Percentiles rank a stretch among this genome's conserved stretches.
phyloP scores from a whole-genome alignment of 2,797 vertebrate genomes.

The Balearica regulorum region DNA sequence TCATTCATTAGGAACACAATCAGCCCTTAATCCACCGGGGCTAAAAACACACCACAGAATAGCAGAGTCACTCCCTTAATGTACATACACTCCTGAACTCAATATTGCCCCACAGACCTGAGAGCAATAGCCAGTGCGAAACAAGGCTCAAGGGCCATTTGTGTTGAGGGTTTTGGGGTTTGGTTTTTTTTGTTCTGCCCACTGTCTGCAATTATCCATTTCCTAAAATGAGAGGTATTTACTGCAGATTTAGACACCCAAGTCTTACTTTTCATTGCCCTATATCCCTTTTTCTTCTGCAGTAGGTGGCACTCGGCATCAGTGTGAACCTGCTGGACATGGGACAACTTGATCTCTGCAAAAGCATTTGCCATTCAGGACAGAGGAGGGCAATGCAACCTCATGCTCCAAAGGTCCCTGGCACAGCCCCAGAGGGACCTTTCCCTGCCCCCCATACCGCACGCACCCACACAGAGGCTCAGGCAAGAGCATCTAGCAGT shows the following conservation, averaged over 20 bases:
- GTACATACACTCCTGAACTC: neutral
- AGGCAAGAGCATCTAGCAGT: neutral
- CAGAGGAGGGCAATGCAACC: neutral
- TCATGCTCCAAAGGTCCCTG: neutral
- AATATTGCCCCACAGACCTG: neutral
- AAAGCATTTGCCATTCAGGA: neutral
- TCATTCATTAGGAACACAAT: neutral
- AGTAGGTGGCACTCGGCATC: neutral
- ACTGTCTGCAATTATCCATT: neutral
- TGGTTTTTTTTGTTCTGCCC: neutral
- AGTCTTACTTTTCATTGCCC: neutral
- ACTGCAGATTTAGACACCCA: neutral
- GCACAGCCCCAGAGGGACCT: neutral
- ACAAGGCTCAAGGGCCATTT: neutral
- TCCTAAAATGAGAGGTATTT: neutral
- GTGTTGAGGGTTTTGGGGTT: neutral
- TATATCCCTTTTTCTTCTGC: neutral
- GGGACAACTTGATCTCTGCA: neutral
- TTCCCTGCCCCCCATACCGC: neutral
- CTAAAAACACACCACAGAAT: neutral
- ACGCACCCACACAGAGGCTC: neutral
- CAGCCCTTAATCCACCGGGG: neutral
- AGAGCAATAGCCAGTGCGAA: neutral
- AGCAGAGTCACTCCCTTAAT: neutral
- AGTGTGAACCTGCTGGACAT: accelerated